phyloP scores from a whole-genome alignment of 2,797 vertebrate genomes.

The Rhyacichthys aspro region DNA sequence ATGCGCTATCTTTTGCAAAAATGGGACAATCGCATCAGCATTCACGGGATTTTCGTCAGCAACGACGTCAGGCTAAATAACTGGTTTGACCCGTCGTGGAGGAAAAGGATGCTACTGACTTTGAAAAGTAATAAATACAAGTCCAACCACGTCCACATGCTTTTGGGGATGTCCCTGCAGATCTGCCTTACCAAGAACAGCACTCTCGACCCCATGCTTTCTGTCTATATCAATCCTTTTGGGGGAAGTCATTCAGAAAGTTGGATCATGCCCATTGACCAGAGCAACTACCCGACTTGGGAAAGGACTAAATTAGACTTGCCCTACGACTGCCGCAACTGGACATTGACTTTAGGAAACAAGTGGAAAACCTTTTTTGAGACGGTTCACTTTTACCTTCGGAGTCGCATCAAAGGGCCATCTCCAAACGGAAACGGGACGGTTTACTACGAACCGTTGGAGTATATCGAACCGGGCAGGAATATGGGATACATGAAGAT shows the following conservation, averaged over 20 bases:
- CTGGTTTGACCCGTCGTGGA: conserved; percentile 98
- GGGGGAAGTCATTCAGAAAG: conserved; percentile 99
- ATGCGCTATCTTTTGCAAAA: conserved; percentile 91
- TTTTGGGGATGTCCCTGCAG: conserved; percentile 94
- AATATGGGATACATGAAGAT: conserved; percentile 99
- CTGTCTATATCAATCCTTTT: conserved; percentile 95
- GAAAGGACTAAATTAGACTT: conserved; percentile 96
- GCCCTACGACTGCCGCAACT: conserved; percentile 95
- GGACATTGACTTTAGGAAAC: conserved; percentile 95
- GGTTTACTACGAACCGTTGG: conserved; percentile 91
- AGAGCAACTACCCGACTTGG: conserved; percentile 95
- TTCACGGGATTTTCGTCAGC: conserved; percentile 97
- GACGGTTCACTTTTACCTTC: conserved; percentile 95
- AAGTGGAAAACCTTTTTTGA: conserved; percentile 99
- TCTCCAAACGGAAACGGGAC: conserved; percentile 86
- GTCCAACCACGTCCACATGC: conserved; percentile 95
- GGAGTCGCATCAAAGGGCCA: conserved; percentile 89
- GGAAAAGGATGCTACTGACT: conserved; percentile 96
- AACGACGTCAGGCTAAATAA: conserved; percentile 96
- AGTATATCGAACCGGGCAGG: conserved; percentile 89
- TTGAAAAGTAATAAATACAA: conserved; percentile 99
- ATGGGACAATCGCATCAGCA: conserved; percentile 87
- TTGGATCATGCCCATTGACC: conserved; percentile 97
- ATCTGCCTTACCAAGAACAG: conserved; percentile 98
- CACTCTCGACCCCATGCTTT: conserved; percentile 92